Conservation (phyloP, 64 coral and sea anemone species). For the Pocillopora verrucosa region DNA sequence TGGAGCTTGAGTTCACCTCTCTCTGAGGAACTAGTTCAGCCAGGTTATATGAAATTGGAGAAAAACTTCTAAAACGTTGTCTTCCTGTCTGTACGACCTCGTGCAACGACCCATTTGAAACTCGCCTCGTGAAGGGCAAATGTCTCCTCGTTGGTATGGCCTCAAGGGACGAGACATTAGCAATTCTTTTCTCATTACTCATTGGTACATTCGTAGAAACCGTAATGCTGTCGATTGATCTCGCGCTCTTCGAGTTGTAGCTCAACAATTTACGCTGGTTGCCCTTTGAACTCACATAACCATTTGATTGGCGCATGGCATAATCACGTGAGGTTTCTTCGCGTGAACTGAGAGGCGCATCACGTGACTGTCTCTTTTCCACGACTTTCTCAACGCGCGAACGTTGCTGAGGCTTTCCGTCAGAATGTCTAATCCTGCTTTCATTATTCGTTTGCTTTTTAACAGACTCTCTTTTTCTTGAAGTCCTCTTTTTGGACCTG, state of each 20-base stretch:
- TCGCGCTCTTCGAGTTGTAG: background rate
- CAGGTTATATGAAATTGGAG: background rate
- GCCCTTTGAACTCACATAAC: background rate
- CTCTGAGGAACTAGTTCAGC: background rate
- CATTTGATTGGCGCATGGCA: background rate
- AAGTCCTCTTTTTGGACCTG: background rate
- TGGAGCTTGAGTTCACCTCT: background rate
- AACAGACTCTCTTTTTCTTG: background rate
- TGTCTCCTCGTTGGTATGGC: background rate
- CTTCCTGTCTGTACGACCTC: background rate
- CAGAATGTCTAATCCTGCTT: background rate
- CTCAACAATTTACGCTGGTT: conserved; percentile 10
- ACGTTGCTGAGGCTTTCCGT: background rate
- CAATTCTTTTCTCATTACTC: no score
- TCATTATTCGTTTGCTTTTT: background rate
- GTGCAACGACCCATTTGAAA: background rate
- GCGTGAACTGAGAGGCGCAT: background rate
- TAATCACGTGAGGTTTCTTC: background rate
- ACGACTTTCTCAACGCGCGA: background rate
- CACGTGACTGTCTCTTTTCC: background rate
- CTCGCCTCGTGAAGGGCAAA: no score
- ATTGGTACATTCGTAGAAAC: background rate
- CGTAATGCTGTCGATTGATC: background rate
- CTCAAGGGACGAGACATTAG: background rate
- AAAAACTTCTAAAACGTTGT: background rate